These are phyloP conservation scores for Avahi laniger DNA, from an alignment of 2,797 vertebrate species.

Conservation along the genomic window DNA sequence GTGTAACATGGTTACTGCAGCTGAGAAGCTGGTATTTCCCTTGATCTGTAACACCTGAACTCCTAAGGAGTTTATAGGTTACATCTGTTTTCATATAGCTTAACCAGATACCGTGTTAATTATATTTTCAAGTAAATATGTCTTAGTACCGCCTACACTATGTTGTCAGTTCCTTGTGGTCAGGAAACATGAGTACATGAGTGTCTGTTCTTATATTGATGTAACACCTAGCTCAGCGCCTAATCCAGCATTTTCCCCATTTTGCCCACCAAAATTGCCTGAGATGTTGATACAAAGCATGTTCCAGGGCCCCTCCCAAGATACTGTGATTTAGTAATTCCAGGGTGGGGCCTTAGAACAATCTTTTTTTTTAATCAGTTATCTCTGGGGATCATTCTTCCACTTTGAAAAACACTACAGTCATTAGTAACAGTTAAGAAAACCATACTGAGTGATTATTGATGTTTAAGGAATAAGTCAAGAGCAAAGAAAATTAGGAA, in stretches of 20 bases:
- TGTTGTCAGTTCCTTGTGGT: not conserved
- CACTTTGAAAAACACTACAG: not conserved
- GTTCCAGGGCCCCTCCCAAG: not conserved
- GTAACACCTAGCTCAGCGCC: not conserved
- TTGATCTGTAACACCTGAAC: not conserved
- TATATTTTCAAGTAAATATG: not conserved
- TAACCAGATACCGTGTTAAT: not conserved
- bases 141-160: not conserved
- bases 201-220: not conserved
- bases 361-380: not conserved
- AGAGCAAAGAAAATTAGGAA: not conserved
- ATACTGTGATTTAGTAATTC: not conserved
- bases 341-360: not conserved
- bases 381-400: not conserved
- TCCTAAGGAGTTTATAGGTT: not conserved
- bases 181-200: not conserved
- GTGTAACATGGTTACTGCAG: accelerated
- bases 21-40: not conserved
- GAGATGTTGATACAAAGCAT: not conserved
- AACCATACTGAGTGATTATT: not conserved
- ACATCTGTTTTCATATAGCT: not conserved
- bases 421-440: not conserved
- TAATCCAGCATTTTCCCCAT: not conserved
- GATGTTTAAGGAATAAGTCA: not conserved
- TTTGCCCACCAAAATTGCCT: not conserved